Evolutionary conservation across 2,797 vertebrate species (phyloP), one percentile per base, ranked within the genome.

Genomic region (Harpagifer antarcticus): DNA sequence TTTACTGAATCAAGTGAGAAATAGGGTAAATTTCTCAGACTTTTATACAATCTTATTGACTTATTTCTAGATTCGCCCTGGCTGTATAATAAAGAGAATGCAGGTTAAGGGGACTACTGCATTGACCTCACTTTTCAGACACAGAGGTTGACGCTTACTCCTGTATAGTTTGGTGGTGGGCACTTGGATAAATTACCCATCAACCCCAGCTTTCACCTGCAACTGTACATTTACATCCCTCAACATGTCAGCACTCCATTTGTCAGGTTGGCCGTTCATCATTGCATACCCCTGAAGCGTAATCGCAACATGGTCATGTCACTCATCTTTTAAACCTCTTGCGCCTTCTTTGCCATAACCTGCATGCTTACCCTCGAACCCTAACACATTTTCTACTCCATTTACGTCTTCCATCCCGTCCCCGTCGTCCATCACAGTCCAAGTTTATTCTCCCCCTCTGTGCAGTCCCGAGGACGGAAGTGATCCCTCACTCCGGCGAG

Each of bases 401-500:
- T 47, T 13, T 40, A 10, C 33, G 49, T 58, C 67, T 45, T 60
- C 16, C 50, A 3, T 48, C 47, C 61, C 8, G 3, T 68, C 61
- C 60, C 57, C 27, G 37, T 74, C 15, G n/a, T 74, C 68, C 57
- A 42, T 82, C 75, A 72, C 44, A 17, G 62, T 55, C 59, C 5
- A 55, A 23, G 67, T 74, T 76, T 61, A 3, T 42, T 42, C 69
- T 71, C 74, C 68, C 48, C 44, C 60, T 78, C 73, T 66, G 44
- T 56, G 42, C 83, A 79, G 76, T 60, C 76, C 64, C 31, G 23
- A 82, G 86, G 91, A 88, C 81, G 84, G 91, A 93, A 92, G 90
- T 91, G 81, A 90, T 93, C 86, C 80, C 81, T 93, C 83, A 82
- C 84, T 93, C 81, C 74, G 55, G 81, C 43, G 62, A 89, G 89